phyloP scores from a whole-genome alignment of 2,888 invertebrate species.

The Amphipoea lucens region DNA sequence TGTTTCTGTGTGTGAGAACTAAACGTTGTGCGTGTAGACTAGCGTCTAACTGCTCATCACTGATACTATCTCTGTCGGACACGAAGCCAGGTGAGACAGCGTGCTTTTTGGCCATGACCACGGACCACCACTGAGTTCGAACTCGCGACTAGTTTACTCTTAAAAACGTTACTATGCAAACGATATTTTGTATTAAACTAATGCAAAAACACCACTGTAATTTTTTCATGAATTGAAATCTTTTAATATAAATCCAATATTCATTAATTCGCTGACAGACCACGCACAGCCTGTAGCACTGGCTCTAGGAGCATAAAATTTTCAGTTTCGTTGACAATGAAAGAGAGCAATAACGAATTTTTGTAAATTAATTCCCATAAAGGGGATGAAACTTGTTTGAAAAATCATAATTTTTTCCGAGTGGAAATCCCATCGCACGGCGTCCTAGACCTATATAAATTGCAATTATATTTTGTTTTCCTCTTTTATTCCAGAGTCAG shows the following conservation, averaged over 20 bases:
- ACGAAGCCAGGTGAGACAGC: too few species aligned
- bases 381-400: not conserved
- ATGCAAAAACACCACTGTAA: not conserved
- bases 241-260: not conserved
- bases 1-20: too few species aligned
- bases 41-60: too few species aligned
- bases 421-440: not conserved
- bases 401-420: not conserved
- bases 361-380: too few species aligned
- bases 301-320: not conserved
- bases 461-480: not conserved
- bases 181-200: not conserved
- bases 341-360: not conserved
- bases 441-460: not conserved
- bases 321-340: not conserved
- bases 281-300: too few species aligned
- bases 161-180: conserved; percentile 1
- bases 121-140: too few species aligned
- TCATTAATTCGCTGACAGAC: not conserved
- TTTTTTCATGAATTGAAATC: not conserved
- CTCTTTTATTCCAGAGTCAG: not conserved
- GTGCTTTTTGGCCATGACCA: too few species aligned
- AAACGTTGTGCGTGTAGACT: too few species aligned
- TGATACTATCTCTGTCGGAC: too few species aligned
- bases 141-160: not conserved